Evolutionary conservation across 2,113 vertebrate genomes (phyloP).

Genomic region (Petromus typicus): DNA sequence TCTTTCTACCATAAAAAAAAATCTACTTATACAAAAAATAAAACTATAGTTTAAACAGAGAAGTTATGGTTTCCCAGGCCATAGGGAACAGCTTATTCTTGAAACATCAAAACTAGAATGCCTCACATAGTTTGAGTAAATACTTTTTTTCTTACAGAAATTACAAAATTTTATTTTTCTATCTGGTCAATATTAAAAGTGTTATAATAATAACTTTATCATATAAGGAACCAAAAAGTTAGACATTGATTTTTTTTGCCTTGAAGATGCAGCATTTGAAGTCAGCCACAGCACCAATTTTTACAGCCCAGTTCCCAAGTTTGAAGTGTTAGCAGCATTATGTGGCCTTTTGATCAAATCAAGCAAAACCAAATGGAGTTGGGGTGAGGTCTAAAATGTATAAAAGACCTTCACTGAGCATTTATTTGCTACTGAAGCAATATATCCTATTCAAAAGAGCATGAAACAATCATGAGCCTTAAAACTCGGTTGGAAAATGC

Average conservation of each 20-base stretch:
- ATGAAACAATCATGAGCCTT: not conserved
- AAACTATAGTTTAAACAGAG: constrained; percentile 61
- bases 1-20: constrained; percentile 75
- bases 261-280: constrained; percentile 48
- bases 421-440: not conserved
- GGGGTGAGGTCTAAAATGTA: not conserved
- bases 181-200: constrained; percentile 54
- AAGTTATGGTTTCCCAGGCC: constrained; percentile 65
- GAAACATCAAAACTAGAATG: constrained; percentile 60
- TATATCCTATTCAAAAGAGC: not conserved
- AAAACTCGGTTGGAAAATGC: not conserved
- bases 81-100: constrained; percentile 32
- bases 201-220: constrained; percentile 50
- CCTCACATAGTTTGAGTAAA: constrained; percentile 34
- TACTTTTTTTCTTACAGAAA: constrained; percentile 40
- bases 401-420: constrained; percentile 2
- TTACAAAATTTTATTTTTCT: constrained; percentile 60
- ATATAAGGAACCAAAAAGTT: constrained; percentile 26
- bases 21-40: constrained; percentile 70
- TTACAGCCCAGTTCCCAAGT: constrained; percentile 34
- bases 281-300: constrained; percentile 26
- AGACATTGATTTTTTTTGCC: constrained; percentile 47
- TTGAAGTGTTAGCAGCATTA: constrained; percentile 35
- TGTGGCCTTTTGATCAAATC: constrained; percentile 28
- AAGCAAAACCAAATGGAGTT: not conserved